A percentile compares a stretch with the other conserved stretches of the same genome.
phyloP scores from a whole-genome alignment of 2,888 invertebrate genomes.

The Schizotus pectinicornis region DNA sequence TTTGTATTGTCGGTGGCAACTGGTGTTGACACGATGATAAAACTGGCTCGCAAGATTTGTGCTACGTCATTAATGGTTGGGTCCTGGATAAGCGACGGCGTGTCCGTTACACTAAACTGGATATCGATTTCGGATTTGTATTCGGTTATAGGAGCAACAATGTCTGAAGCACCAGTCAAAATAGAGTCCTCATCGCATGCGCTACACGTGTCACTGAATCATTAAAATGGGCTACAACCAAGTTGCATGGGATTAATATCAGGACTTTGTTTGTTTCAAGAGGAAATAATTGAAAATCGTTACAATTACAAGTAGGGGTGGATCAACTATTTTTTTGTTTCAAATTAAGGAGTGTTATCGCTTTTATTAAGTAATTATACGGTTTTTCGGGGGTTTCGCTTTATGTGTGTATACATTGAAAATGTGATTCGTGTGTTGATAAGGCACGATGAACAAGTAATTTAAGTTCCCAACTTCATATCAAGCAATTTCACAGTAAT shows the following conservation, averaged over 20 bases:
- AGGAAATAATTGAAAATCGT: no score
- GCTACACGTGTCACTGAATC: no score
- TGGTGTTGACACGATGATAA: conserved; percentile 58
- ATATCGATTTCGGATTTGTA: conserved; percentile 52
- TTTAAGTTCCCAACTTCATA: conserved; percentile 43
- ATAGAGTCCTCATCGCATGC: no score
- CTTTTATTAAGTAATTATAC: no score
- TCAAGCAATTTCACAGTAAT: conserved; percentile 40
- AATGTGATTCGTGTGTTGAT: conserved; percentile 6
- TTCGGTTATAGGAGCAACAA: conserved; percentile 26
- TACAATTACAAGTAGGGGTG: no score
- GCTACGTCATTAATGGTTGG: conserved; percentile 53
- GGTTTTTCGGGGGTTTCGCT: no score
- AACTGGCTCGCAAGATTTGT: conserved; percentile 54
- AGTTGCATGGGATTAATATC: no score
- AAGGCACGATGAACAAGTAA: conserved; percentile 40
- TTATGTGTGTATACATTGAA: conserved; percentile 19
- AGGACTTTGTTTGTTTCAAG: no score
- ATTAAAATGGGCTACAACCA: no score
- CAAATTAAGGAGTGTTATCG: no score
- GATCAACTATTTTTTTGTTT: no score
- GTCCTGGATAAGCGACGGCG: conserved; percentile 50
- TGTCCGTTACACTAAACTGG: conserved; percentile 49
- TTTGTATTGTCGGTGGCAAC: conserved; percentile 54
- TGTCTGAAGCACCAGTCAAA: no score